Percentiles rank a stretch among this genome's conserved stretches.
Evolutionary conservation across 2,113 vertebrate species (phyloP).

Genomic region (Daphoenositta chrysoptera): DNA sequence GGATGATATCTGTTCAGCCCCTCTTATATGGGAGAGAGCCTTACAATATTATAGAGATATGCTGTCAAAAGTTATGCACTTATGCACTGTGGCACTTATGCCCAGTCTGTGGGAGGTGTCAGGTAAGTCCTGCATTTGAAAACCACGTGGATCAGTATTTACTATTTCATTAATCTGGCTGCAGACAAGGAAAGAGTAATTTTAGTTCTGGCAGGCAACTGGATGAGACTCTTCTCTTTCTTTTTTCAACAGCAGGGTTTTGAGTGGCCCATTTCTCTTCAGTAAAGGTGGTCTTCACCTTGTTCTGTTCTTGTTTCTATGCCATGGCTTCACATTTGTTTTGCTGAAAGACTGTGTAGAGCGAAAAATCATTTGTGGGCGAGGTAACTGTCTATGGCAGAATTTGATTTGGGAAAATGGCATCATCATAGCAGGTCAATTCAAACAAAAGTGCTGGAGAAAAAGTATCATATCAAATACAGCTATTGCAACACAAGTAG

Average conservation of each 20-base stretch:
- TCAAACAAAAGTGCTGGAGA: not conserved
- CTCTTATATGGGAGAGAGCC: no score
- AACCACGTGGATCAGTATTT: not conserved
- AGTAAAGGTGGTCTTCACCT: not conserved
- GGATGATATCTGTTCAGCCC: not conserved
- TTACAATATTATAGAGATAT: not conserved
- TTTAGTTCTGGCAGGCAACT: not conserved
- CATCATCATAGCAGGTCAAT: not conserved
- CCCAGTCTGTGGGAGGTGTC: not conserved
- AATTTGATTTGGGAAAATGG: not conserved
- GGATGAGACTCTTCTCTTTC: not conserved
- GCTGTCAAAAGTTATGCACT: accelerated
- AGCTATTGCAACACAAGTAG: not conserved
- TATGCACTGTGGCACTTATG: accelerated
- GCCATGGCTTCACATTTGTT: not conserved
- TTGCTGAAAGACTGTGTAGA: not conserved
- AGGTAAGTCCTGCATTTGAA: not conserved
- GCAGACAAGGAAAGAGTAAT: not conserved
- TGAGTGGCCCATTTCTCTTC: not conserved
- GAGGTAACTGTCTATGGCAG: not conserved
- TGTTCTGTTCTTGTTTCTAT: not conserved
- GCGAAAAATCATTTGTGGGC: not conserved
- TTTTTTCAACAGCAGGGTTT: not conserved
- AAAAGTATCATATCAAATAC: not conserved
- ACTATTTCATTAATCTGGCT: not conserved